Percentiles rank a stretch among this genome's conserved stretches.
Evolutionary conservation across 2,888 invertebrate genomes (phyloP).

Genomic region (Noctua fimbriata): DNA sequence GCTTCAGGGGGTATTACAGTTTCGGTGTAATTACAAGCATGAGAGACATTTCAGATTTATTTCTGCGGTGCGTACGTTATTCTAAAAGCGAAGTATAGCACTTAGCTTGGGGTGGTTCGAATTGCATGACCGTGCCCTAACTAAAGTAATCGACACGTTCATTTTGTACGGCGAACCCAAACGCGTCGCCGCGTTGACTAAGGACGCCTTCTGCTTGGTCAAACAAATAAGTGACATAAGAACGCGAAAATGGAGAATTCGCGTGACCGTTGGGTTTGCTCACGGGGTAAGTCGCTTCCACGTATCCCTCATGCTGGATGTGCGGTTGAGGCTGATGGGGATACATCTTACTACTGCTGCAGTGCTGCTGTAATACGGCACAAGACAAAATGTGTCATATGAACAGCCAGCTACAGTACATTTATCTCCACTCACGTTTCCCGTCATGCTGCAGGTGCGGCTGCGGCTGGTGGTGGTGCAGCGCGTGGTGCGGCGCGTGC

Average conservation of each 20-base stretch:
- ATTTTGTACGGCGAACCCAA: background rate
- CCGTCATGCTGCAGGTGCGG: slow-evolving; percentile 71
- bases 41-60: background rate
- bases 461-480: slow-evolving; percentile 60
- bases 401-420: background rate
- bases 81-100: background rate
- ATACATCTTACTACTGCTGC: background rate
- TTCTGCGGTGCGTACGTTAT: background rate
- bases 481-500: slow-evolving; percentile 65
- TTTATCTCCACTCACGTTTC: slow-evolving; percentile 79
- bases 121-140: background rate
- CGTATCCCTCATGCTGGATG: background rate
- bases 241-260: background rate
- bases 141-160: background rate
- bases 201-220: background rate
- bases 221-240: background rate
- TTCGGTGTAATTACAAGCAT: background rate
- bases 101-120: background rate
- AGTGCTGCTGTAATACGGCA: background rate
- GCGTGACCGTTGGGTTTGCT: background rate
- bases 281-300: background rate
- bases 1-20: background rate
- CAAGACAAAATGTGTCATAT: background rate
- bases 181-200: background rate
- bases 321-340: background rate